These are phyloP conservation scores for Proisotoma minuta DNA, from an alignment of 2,888 invertebrate species.

Conservation along the genomic window DNA sequence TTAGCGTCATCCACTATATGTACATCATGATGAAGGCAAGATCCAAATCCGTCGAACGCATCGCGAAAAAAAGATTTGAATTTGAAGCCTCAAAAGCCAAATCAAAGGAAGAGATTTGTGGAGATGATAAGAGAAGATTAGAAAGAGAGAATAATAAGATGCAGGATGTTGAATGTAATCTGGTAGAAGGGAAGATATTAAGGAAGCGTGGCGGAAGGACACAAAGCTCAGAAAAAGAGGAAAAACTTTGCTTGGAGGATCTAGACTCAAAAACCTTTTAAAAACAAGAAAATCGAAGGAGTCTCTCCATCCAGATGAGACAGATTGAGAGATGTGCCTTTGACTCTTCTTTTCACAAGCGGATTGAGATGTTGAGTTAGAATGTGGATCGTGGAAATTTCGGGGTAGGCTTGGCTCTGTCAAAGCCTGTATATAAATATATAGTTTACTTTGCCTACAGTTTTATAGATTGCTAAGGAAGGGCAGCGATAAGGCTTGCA, in stretches of 20 bases:
- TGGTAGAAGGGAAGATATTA: not conserved
- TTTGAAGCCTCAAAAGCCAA: not conserved
- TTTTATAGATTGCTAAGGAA: too few species aligned
- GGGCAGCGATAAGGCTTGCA: too few species aligned
- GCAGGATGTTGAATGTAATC: not conserved
- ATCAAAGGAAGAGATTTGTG: not conserved
- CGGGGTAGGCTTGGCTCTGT: too few species aligned
- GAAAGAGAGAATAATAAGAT: slow-evolving; percentile 7
- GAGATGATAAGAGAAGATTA: slow-evolving; percentile 15
- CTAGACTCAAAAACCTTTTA: not conserved
- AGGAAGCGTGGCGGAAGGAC: not conserved
- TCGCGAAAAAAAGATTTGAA: not conserved
- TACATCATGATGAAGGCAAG: too few species aligned
- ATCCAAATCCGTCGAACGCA: too few species aligned
- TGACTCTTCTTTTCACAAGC: too few species aligned
- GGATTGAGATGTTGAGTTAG: too few species aligned
- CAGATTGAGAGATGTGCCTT: not conserved
- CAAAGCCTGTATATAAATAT: too few species aligned
- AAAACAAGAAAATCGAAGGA: not conserved
- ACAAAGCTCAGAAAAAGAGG: not conserved
- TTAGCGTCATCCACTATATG: too few species aligned
- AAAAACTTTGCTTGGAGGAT: slow-evolving; percentile 3
- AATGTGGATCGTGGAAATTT: too few species aligned
- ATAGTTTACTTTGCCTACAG: too few species aligned
- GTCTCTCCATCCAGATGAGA: not conserved